These are phyloP conservation scores for Peromyscus nudipes DNA, from an alignment of 2,797 vertebrate genomes.

Conservation along the genomic window DNA sequence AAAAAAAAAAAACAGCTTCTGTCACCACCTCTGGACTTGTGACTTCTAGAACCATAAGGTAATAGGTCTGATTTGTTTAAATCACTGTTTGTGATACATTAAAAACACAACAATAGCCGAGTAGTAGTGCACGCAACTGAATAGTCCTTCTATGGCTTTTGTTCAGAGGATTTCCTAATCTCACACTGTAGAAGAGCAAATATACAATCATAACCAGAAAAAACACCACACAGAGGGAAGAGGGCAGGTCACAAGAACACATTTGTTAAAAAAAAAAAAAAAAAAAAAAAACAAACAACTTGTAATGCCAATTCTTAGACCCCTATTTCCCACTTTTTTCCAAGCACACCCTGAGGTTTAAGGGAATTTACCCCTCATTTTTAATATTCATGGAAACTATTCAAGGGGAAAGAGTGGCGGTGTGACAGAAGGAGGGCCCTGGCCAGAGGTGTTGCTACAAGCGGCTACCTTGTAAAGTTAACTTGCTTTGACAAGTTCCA, in stretches of 20 bases:
- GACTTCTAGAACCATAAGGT: not conserved
- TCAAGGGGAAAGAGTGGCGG: slow-evolving; percentile 72
- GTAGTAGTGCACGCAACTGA: not conserved
- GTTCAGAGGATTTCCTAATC: slow-evolving; percentile 23
- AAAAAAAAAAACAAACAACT: not conserved
- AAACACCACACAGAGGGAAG: slow-evolving; percentile 15
- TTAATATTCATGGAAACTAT: slow-evolving; percentile 75
- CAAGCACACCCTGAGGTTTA: slow-evolving; percentile 76
- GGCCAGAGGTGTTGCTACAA: slow-evolving; percentile 81
- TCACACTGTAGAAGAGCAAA: slow-evolving; percentile 41
- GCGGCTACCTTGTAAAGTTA: slow-evolving; percentile 73
- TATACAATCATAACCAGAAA: slow-evolving; percentile 9
- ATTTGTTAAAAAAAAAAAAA: not conserved
- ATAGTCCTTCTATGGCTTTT: not conserved
- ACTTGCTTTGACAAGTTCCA: slow-evolving; percentile 70
- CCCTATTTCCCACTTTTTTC: slow-evolving; percentile 27
- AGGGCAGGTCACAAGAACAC: not conserved
- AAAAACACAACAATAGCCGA: not conserved
- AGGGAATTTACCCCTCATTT: slow-evolving; percentile 73
- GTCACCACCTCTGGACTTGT: not conserved
- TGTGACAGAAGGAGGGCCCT: slow-evolving; percentile 73
- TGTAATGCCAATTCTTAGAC: slow-evolving; percentile 35
- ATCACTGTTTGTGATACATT: not conserved
- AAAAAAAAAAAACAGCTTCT: not conserved
- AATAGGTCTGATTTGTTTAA: not conserved